Conservation (phyloP, 53 echinoderm and acorn worm genomes). For the Echinometra lucunter region DNA sequence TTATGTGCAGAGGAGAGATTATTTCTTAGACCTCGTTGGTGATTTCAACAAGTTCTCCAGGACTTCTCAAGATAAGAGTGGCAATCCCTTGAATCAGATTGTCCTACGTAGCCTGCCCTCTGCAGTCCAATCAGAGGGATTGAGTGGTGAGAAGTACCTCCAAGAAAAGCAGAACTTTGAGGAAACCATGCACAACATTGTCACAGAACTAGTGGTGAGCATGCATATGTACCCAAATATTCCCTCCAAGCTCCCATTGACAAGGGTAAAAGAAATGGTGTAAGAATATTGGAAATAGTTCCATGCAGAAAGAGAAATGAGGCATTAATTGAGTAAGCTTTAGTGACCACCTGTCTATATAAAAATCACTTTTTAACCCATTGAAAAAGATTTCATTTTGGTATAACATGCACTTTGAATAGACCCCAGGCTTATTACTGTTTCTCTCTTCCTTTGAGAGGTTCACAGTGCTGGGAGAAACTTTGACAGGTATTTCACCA, state of each 20-base stretch:
- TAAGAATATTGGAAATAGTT: too few relatives aligned
- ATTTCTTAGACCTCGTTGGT: slow-evolving; percentile 65
- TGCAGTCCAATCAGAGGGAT: slow-evolving; percentile 58
- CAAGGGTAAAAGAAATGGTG: too few relatives aligned
- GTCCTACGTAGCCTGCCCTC: slow-evolving; percentile 72
- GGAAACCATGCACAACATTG: slow-evolving; percentile 29
- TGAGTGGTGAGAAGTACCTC: slow-evolving; percentile 7
- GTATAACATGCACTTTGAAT: too few relatives aligned
- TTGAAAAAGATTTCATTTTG: too few relatives aligned
- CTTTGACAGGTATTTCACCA: too few relatives aligned
- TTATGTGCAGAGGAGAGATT: slow-evolving; percentile 64
- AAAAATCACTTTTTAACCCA: too few relatives aligned
- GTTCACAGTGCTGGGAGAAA: too few relatives aligned
- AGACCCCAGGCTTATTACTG: too few relatives aligned
- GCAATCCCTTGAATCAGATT: slow-evolving; percentile 68
- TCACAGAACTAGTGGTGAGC: slow-evolving; percentile 51
- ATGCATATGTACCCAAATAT: not conserved
- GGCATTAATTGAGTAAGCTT: not conserved
- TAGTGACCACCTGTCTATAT: not conserved
- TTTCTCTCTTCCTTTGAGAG: too few relatives aligned
- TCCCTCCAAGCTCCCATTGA: not conserved
- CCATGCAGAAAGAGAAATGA: too few relatives aligned
- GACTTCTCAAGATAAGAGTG: slow-evolving; percentile 61
- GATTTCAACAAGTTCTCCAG: slow-evolving; percentile 70
- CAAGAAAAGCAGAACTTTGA: slow-evolving; percentile 56